Conservation (phyloP, 2,797 vertebrate genomes). For the Ctenosaura bakeri region DNA sequence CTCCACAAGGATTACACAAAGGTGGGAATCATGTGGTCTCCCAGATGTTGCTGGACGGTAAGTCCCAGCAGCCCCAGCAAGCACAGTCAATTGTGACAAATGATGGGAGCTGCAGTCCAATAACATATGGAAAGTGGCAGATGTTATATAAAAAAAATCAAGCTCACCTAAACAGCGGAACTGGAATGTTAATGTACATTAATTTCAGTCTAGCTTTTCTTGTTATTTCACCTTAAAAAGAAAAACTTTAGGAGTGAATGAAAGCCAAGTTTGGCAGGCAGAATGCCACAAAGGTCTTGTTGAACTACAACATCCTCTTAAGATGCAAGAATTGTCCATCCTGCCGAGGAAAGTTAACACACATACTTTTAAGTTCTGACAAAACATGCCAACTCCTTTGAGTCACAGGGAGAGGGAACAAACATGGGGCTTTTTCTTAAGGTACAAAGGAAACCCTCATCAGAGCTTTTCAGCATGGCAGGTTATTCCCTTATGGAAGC, state of each 20-base stretch:
- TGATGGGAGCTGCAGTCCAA: too few species aligned
- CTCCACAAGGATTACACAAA: neutral
- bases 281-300: slow-evolving; percentile 32
- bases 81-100: too few species aligned
- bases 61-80: too few species aligned
- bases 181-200: neutral
- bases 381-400: slow-evolving; percentile 45
- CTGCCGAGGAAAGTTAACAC: slow-evolving; percentile 24
- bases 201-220: neutral
- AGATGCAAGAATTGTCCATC: neutral
- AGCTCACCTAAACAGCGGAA: neutral
- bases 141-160: too few species aligned
- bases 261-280: neutral
- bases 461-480: slow-evolving; percentile 59
- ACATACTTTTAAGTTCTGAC: slow-evolving; percentile 45
- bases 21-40: neutral
- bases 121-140: too few species aligned
- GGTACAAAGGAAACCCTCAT: slow-evolving; percentile 9
- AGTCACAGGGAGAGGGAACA: slow-evolving; percentile 21
- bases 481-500: slow-evolving; percentile 75
- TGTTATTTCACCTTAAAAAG: too few species aligned
- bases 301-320: neutral
- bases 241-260: neutral
- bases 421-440: neutral
- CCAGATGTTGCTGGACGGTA: too few species aligned